A percentile compares a stretch with the other conserved stretches of the same genome.
Evolutionary conservation across 2,113 vertebrate genomes (phyloP).

Genomic region (Heterotis niloticus): DNA sequence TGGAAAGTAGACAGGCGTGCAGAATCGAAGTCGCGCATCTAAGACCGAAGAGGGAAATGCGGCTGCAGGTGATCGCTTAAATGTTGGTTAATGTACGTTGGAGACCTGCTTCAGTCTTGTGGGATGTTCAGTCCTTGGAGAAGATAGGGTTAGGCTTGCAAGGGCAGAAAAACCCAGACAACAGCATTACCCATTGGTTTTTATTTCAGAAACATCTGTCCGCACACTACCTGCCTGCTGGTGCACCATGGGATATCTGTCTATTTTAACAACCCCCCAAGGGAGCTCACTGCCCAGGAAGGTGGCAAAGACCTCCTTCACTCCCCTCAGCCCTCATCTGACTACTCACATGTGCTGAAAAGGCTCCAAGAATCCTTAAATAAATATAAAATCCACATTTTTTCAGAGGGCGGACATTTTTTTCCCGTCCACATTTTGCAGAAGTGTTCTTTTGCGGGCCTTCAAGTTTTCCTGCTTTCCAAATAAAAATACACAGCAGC

Average conservation of each 20-base stretch:
- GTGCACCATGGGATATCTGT: slow-evolving; percentile 74
- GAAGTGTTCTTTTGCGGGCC: not conserved
- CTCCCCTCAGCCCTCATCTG: slow-evolving; percentile 66
- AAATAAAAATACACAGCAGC: not conserved
- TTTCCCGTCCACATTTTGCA: slow-evolving; percentile 9
- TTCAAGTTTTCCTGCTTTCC: not conserved
- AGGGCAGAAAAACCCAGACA: not conserved
- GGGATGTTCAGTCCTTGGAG: not conserved
- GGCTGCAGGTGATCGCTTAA: not conserved
- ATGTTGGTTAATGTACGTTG: not conserved
- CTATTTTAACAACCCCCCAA: slow-evolving; percentile 78
- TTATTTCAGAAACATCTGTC: slow-evolving; percentile 76
- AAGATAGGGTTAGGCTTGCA: not conserved
- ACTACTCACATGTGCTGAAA: slow-evolving; percentile 56
- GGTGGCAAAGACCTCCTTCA: slow-evolving; percentile 67
- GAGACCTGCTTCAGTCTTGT: not conserved
- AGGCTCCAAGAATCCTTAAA: too few species aligned
- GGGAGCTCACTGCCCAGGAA: slow-evolving; percentile 71
- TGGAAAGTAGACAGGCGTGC: not conserved
- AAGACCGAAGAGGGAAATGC: not conserved
- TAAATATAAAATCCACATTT: not conserved
- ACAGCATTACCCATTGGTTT: slow-evolving; percentile 60
- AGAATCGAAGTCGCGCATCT: not conserved
- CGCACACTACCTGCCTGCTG: slow-evolving; percentile 73
- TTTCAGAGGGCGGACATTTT: not conserved